Percentiles rank a stretch among this genome's conserved stretches.
These are phyloP conservation scores for Drosophila quasianomalipes DNA, from an alignment of 2,888 invertebrate species.

Conservation along the genomic window DNA sequence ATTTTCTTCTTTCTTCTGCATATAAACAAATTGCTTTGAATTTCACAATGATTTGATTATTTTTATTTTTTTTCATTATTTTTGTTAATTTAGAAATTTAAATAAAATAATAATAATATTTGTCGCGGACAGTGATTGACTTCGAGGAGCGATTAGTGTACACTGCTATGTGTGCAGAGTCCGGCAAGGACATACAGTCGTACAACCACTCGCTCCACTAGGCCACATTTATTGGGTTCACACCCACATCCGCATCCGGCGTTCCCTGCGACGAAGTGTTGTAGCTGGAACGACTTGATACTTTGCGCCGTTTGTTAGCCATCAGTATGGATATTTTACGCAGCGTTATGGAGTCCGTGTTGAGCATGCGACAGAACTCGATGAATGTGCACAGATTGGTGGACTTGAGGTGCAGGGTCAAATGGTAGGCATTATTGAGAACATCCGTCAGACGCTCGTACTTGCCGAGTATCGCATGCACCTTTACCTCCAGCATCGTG, in stretches of 20 bases:
- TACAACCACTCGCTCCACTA: slow-evolving; percentile 6
- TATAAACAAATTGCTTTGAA: not conserved
- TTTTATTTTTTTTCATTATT: not conserved
- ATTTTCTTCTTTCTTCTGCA: not conserved
- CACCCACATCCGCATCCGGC: not conserved
- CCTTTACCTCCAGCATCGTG: slow-evolving; percentile 75
- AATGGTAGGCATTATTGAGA: slow-evolving; percentile 62
- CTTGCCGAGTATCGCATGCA: slow-evolving; percentile 79
- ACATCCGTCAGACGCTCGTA: slow-evolving; percentile 78
- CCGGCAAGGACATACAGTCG: not conserved
- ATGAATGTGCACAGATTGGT: slow-evolving; percentile 66
- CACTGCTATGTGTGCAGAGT: slow-evolving; percentile 10
- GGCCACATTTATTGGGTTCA: not conserved
- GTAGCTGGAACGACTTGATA: slow-evolving; percentile 42
- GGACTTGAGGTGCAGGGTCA: slow-evolving; percentile 71
- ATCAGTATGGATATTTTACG: slow-evolving; percentile 69
- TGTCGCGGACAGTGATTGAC: not conserved
- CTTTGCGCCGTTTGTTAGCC: slow-evolving; percentile 44
- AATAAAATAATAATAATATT: slow-evolving; percentile 1
- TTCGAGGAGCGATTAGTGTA: not conserved
- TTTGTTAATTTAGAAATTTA: slow-evolving; percentile 13
- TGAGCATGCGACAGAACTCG: slow-evolving; percentile 74
- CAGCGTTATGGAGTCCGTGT: slow-evolving; percentile 72
- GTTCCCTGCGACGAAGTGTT: not conserved
- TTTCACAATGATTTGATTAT: not conserved